Percentiles rank a stretch among this genome's conserved stretches.
Evolutionary conservation across 2,888 invertebrate genomes (phyloP).

Genomic region (Orchesellides sinensis): DNA sequence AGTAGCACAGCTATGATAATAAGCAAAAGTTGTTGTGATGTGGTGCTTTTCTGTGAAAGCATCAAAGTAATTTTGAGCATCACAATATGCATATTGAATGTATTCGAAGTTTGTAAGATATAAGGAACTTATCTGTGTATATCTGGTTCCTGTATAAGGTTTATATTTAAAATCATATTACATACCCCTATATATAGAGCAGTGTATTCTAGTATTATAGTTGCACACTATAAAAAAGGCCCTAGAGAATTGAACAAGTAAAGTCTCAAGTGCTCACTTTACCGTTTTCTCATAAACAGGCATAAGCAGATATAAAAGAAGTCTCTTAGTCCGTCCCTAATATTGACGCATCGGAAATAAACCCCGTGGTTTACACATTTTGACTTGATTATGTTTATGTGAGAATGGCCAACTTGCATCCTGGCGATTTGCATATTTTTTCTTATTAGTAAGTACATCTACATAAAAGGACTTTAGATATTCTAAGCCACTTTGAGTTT

Average conservation of each 20-base stretch:
- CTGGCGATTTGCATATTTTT: not conserved
- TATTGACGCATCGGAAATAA: no score
- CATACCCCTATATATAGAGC: not conserved
- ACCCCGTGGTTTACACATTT: no score
- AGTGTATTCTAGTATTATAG: not conserved
- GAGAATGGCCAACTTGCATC: no score
- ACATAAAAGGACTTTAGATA: no score
- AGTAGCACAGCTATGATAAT: not conserved
- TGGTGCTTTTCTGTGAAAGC: not conserved
- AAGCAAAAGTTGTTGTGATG: not conserved
- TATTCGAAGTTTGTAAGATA: not conserved
- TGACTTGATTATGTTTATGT: no score
- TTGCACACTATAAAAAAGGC: not conserved
- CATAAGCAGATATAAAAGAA: no score
- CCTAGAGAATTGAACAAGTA: conserved; percentile 13
- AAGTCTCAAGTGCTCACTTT: not conserved
- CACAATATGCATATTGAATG: not conserved
- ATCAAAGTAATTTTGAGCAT: not conserved
- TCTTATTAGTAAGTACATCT: no score
- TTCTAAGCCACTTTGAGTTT: no score
- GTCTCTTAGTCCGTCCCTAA: no score
- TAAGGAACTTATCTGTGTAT: not conserved
- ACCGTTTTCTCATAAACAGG: not conserved
- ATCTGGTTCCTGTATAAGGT: not conserved
- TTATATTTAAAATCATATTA: not conserved